Conservation (phyloP, 2,113 vertebrate species). For the Oriolus oriolus region DNA sequence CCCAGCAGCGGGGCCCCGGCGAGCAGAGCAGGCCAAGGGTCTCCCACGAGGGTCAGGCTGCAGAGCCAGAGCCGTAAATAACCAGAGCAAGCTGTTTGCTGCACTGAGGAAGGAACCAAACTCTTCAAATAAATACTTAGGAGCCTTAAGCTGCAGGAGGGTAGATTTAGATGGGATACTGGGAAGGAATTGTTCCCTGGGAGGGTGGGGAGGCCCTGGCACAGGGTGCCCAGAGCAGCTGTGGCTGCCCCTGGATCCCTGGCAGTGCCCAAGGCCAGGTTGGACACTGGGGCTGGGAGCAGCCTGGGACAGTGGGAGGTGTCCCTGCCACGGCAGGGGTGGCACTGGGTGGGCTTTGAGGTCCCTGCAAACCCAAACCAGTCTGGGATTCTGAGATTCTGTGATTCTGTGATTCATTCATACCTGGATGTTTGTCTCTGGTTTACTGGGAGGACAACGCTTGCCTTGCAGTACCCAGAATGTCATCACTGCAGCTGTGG, state of each 20-base stretch:
- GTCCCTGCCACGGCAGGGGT: not conserved
- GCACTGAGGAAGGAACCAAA: not conserved
- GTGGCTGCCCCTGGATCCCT: not conserved
- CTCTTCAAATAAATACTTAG: not conserved
- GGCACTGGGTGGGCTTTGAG: rapidly evolving
- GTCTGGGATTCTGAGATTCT: not conserved
- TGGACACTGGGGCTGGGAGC: not conserved
- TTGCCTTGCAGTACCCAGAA: not conserved
- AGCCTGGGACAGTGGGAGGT: not conserved
- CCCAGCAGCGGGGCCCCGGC: rapidly evolving
- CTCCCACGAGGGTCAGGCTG: not conserved
- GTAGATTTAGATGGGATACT: not conserved
- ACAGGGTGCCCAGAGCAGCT: not conserved
- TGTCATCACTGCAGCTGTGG: rapidly evolving
- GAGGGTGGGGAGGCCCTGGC: not conserved
- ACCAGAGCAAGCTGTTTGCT: not conserved
- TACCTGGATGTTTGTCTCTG: not conserved
- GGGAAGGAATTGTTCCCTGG: not conserved
- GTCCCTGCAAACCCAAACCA: not conserved
- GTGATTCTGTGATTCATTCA: rapidly evolving
- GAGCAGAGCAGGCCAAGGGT: not conserved
- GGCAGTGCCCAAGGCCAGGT: not conserved
- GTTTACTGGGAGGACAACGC: rapidly evolving
- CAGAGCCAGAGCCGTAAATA: not conserved
- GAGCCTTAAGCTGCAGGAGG: not conserved